Conservation (phyloP, 37 sponge, comb jelly and placozoan species). For the Sycon ciliatum region DNA sequence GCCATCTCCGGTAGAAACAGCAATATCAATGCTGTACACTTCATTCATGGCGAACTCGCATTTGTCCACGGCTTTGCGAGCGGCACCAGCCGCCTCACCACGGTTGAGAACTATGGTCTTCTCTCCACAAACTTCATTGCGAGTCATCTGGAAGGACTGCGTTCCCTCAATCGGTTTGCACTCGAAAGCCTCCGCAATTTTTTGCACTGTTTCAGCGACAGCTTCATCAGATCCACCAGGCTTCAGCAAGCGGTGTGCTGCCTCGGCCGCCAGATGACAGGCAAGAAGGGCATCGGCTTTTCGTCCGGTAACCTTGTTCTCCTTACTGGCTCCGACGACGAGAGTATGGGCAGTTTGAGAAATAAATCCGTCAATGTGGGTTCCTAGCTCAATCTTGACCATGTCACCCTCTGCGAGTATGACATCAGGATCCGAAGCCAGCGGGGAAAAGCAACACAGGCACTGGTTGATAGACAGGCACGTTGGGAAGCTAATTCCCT, state of each 20-base stretch:
- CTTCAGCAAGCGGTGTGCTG: conserved; percentile 76
- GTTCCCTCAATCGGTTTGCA: conserved; percentile 77
- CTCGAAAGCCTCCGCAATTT: conserved; percentile 51
- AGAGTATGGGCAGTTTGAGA: conserved; percentile 76
- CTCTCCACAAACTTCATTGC: conserved; percentile 56
- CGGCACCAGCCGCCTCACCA: conserved; percentile 42
- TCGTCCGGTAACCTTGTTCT: conserved; percentile 62
- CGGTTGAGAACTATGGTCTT: conserved; percentile 73
- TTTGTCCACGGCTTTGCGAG: conserved; percentile 74
- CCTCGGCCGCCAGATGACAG: conserved; percentile 72
- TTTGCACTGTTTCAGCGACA: conserved; percentile 77
- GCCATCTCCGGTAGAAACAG: conserved; percentile 85
- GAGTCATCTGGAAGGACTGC: conserved; percentile 60
- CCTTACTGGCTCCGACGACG: conserved; percentile 91
- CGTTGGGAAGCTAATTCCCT: conserved; percentile 97
- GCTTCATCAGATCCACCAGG: conserved; percentile 74
- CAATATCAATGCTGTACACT: conserved; percentile 86
- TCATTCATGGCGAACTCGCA: conserved; percentile 88
- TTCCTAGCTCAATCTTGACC: conserved; percentile 59
- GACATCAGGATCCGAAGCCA: conserved; percentile 63
- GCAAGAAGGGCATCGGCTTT: conserved; percentile 88
- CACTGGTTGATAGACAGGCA: conserved; percentile 90
- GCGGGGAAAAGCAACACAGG: conserved; percentile 78
- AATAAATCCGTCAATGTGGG: conserved; percentile 88
- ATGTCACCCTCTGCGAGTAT: conserved; percentile 64